Evolutionary conservation across 2,888 invertebrate species (phyloP).

Genomic region (Xylota sylvarum): DNA sequence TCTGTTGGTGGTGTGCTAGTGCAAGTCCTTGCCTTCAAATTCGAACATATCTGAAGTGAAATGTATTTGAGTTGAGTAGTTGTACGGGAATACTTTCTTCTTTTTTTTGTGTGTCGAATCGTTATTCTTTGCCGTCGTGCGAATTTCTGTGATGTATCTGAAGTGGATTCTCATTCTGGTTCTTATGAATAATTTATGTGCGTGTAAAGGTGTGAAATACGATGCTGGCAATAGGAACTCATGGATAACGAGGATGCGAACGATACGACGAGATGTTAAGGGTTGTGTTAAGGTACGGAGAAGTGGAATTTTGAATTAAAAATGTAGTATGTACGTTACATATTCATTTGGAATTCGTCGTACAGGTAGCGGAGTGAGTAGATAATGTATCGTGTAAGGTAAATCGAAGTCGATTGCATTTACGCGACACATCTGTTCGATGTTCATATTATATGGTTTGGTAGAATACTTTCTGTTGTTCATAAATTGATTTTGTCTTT

Average conservation of each 20-base stretch:
- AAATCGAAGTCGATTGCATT: slow-evolving; percentile 26
- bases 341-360: slow-evolving; percentile 51
- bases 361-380: not conserved
- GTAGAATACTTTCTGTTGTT: not conserved
- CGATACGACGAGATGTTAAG: slow-evolving; percentile 79
- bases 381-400: not conserved
- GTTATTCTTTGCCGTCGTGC: not conserved
- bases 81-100: slow-evolving; percentile 2
- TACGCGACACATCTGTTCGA: slow-evolving; percentile 15
- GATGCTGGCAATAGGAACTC: slow-evolving; percentile 50
- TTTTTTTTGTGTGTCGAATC: not conserved
- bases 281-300: slow-evolving; percentile 78
- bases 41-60: slow-evolving; percentile 35
- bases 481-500: not conserved
- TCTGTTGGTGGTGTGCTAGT: not conserved
- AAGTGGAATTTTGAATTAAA: slow-evolving; percentile 43
- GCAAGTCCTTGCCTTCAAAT: slow-evolving; percentile 19
- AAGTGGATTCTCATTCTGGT: slow-evolving; percentile 67
- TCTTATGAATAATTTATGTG: slow-evolving; percentile 69
- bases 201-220: slow-evolving; percentile 61
- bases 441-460: not conserved
- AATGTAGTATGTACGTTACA: slow-evolving; percentile 47
- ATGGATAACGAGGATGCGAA: slow-evolving; percentile 79
- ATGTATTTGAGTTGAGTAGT: slow-evolving; percentile 60
- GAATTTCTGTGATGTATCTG: slow-evolving; percentile 57